These are phyloP conservation scores for Rhyacophila brunnea DNA, from an alignment of 1,140 invertebrate genomes.

Conservation along the genomic window DNA sequence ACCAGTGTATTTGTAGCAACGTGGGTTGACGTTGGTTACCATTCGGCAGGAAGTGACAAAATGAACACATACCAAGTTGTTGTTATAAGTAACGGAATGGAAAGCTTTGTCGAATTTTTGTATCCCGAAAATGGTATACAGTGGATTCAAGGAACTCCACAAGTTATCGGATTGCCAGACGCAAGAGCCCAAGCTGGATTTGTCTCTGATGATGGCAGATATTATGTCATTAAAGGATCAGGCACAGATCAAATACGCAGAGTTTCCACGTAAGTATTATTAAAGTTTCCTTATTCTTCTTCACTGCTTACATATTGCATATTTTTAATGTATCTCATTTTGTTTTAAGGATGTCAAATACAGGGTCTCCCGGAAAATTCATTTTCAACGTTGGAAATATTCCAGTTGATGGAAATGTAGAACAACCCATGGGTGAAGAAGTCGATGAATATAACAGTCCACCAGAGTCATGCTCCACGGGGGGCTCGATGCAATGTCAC, in stretches of 20 bases:
- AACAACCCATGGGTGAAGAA: slow-evolving; percentile 55
- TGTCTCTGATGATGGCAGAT: slow-evolving; percentile 74
- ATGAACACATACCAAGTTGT: slow-evolving; percentile 78
- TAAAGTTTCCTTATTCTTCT: slow-evolving; percentile 14
- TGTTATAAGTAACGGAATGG: slow-evolving; percentile 76
- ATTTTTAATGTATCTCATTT: too few relatives aligned
- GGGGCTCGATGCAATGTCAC: slow-evolving; percentile 70
- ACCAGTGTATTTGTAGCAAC: slow-evolving; percentile 69
- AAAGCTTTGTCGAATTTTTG: slow-evolving; percentile 81
- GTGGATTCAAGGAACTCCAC: slow-evolving; percentile 80
- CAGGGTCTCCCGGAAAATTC: slow-evolving; percentile 79
- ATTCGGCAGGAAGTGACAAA: slow-evolving; percentile 49
- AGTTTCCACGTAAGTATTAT: slow-evolving; percentile 46
- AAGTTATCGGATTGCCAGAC: slow-evolving; percentile 69
- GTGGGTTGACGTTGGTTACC: slow-evolving; percentile 69
- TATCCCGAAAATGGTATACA: slow-evolving; percentile 86
- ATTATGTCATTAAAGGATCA: slow-evolving; percentile 74
- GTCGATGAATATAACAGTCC: slow-evolving; percentile 45
- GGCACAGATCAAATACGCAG: slow-evolving; percentile 79
- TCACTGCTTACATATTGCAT: too few relatives aligned
- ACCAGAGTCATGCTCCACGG: slow-evolving; percentile 55
- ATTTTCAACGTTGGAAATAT: slow-evolving; percentile 76
- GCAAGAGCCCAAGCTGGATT: slow-evolving; percentile 91
- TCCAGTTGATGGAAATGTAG: slow-evolving; percentile 59
- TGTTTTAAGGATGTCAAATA: slow-evolving; percentile 76